Conservation (phyloP, 2,113 vertebrate genomes). For the Coreoperca whiteheadi region DNA sequence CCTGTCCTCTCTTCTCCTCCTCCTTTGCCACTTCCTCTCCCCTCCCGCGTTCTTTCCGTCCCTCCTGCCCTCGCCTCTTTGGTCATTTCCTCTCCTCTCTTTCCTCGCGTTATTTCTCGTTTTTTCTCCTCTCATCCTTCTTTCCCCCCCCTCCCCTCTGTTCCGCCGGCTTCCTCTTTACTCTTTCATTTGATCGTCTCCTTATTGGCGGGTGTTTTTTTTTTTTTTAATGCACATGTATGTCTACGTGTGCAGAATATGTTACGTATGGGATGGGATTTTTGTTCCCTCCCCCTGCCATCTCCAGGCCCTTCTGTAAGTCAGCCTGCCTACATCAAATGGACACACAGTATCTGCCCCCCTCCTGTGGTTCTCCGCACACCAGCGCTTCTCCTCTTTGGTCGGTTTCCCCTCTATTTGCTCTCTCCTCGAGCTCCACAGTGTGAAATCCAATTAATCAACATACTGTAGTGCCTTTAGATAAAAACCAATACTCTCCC, state of each 20-base stretch:
- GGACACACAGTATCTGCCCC: neutral
- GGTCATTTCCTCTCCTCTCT: neutral
- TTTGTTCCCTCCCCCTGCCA: neutral
- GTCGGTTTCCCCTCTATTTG: conserved; percentile 40
- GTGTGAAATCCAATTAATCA: conserved; percentile 73
- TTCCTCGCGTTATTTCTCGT: no score
- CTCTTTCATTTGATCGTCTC: neutral
- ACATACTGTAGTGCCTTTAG: conserved; percentile 62
- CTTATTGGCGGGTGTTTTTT: neutral
- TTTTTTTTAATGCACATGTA: neutral
- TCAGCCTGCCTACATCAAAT: neutral
- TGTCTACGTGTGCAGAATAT: neutral
- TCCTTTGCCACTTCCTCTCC: no score
- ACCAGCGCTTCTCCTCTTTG: conserved; percentile 27
- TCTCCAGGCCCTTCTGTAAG: no score
- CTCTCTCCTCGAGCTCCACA: conserved; percentile 53
- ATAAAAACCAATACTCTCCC: conserved; percentile 66
- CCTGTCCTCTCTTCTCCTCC: neutral
- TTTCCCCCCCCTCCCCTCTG: neutral
- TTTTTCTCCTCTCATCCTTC: no score
- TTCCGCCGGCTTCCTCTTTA: neutral
- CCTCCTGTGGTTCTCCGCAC: neutral
- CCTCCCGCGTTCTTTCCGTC: no score
- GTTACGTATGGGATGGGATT: neutral
- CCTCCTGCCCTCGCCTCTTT: no score